Base-by-base conservation (phyloP, 2,888 invertebrate species). In the Acanthopleura granulata region DNA sequence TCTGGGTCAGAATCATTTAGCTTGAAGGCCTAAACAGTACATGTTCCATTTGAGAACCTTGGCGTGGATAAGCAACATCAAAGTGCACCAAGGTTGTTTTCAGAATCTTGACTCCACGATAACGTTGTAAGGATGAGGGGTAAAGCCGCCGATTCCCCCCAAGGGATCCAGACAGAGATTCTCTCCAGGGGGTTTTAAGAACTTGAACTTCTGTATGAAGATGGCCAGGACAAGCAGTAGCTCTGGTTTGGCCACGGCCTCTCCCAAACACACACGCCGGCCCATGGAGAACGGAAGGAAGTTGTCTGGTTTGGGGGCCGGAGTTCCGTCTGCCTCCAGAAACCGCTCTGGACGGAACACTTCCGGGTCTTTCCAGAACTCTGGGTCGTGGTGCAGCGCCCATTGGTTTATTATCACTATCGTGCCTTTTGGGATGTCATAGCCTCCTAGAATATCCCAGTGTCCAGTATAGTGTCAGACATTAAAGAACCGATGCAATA, bases 281-380 rank as follows among this genome's bases (percentile, higher is more conserved):
- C 86, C 87, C 0, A 84, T 82, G 16, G 84, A 83, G 75, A 87
- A 87, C 0, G 87, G 87, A 40, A 86, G 78, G 83, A 83, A 86
- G 62, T 79, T 82, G 12, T 80, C 78, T 3, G 82, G 84, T 77
- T 82, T 84, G 14, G 84, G 78, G 11, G 75, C 81, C 72, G 86
- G 74, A 49, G 82, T 82, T 11, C 86, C 86, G 51, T 82, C 75
- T 27, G 80, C 80, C 22, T 83, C 81, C 1, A 87, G 75, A 75
- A 80, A 87, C 29, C 86, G 75, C n/a, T 85, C 83, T 4, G 87
- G 87, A 27, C 77, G 78, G 77, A 86, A 87, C 16, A 74, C 74
- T 15, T 80, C 76, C 0, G 83, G 83, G 30, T 85, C 77, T 15
- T 81, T 78, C 85, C 85, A 87, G 11, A 79, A 70, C 0, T 79